Evolutionary conservation across 2,888 invertebrate species (phyloP), one percentile per base, ranked within the genome.

Genomic region (Drosophila colorata): DNA sequence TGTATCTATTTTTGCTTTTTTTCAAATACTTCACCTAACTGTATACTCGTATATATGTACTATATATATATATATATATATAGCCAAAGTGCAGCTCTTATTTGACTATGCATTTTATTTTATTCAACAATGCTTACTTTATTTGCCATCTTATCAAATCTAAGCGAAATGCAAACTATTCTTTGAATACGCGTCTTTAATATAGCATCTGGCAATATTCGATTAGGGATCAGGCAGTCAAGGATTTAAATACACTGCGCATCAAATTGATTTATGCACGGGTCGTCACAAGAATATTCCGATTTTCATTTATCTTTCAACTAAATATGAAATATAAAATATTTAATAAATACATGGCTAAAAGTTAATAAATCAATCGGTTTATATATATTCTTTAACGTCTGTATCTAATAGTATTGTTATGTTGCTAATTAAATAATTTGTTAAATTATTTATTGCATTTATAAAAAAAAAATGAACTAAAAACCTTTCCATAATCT

Each of bases 1-100:
- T 46, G 49, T 57, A 55, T 47, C 37, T 33, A 51, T 38, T 52
- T 67, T 61, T 61, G 73, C 78, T 74, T 71, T 71, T 74, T 71
- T 71, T 72, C 53, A 33, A 61, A 46, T 55, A 73, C 61, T 49
- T 63, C 55, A 78, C 71, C 20, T 71, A 55, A 48, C 38, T 49
- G 33, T 59, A 59, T 44, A 49, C 43, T 41, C 38, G 9, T 60
- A 57, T 43, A 52, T 67, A 60, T 37, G 28, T 44, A 38, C 23
- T 58, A 14, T 38, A 53, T 33, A 16, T 14, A 9, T 47, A 48
- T 35, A 33, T 48, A 37, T 40, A 51, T 40, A 48, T 13, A 16
- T 41, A 25, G 23, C 52, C 20, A 33, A 72, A 61, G 43, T 47
- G 59, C 59, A 67, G 71, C 58, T 73, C 37, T 43, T 68, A 13